These are phyloP conservation scores for Pipistrellus nathusii DNA, from an alignment of 2,797 vertebrate genomes.

Conservation along the genomic window DNA sequence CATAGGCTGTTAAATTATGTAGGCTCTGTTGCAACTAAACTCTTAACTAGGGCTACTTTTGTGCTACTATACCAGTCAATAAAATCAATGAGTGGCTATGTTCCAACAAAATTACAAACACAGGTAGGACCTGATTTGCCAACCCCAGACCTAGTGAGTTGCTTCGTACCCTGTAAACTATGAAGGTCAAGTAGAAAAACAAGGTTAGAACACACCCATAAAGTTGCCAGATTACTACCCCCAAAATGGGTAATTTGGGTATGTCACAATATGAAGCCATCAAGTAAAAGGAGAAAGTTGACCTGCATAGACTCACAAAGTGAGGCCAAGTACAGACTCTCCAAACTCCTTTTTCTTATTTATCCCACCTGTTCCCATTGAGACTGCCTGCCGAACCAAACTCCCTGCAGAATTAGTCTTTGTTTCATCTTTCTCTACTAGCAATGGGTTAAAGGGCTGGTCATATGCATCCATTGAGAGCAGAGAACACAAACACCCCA, in stretches of 20 bases:
- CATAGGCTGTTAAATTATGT: background rate
- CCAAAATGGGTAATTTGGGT: background rate
- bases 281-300: background rate
- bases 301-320: background rate
- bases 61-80: background rate
- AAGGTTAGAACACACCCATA: background rate
- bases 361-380: background rate
- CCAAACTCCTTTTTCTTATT: background rate
- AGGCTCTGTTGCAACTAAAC: background rate
- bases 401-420: too few species aligned
- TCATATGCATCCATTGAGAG: background rate
- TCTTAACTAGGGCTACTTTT: background rate
- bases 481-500: background rate
- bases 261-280: background rate
- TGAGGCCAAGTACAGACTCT: background rate
- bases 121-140: background rate
- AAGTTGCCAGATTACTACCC: background rate
- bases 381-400: background rate
- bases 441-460: background rate
- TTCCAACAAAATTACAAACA: background rate
- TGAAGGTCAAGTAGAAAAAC: conserved; percentile 12
- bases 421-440: background rate
- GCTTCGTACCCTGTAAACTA: background rate
- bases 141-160: background rate
- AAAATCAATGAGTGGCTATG: background rate